Evolutionary conservation across 2,888 invertebrate genomes (phyloP).

Genomic region (Aleiodes testaceus): DNA sequence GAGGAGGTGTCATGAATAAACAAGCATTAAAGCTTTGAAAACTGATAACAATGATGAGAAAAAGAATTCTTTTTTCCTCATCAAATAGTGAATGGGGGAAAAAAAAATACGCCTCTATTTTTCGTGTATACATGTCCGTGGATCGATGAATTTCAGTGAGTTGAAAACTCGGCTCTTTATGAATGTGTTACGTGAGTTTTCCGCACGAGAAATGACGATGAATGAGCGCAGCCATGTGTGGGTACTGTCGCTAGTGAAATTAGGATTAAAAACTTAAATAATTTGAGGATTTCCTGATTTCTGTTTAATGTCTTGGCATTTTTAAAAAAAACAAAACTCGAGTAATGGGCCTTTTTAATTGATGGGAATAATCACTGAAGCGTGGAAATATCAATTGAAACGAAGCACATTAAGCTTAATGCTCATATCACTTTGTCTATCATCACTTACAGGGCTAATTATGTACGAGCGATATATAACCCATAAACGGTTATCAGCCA

Average conservation of each 20-base stretch:
- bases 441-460: conserved; percentile 25
- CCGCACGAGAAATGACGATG: conserved; percentile 33
- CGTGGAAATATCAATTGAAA: conserved; percentile 1
- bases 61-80: not conserved
- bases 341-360: too few species aligned
- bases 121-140: conserved; percentile 4
- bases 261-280: too few species aligned
- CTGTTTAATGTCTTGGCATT: too few species aligned
- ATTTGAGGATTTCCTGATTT: too few species aligned
- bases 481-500: conserved; percentile 30
- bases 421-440: conserved; percentile 26
- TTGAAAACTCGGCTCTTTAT: conserved; percentile 33
- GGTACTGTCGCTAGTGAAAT: not conserved
- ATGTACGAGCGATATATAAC: not conserved
- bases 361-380: too few species aligned
- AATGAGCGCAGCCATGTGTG: not conserved
- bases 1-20: not conserved
- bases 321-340: too few species aligned
- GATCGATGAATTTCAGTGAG: conserved; percentile 48
- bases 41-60: conserved; percentile 12
- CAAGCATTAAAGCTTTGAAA: not conserved
- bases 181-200: conserved; percentile 35
- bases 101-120: not conserved
- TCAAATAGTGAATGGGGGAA: not conserved
- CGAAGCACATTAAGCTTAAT: conserved; percentile 17